Percentiles rank a stretch among this genome's conserved stretches.
Conservation (phyloP, 2,888 invertebrate species). For the Drosophila flavopinicola region DNA sequence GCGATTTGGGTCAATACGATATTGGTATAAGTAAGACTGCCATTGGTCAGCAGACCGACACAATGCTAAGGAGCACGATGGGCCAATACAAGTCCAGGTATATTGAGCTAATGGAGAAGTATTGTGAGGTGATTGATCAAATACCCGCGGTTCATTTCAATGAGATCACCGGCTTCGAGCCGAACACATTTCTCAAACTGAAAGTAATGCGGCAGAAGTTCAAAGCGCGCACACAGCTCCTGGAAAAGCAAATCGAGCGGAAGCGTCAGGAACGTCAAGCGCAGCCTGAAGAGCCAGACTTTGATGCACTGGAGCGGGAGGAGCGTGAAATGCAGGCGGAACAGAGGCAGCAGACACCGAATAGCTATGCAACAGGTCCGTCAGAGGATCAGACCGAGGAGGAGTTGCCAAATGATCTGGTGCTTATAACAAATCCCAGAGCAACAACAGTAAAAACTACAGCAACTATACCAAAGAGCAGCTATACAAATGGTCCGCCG, state of each 20-base stretch:
- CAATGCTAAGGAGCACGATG: conserved; percentile 64
- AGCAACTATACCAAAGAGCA: conserved; percentile 6
- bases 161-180: conserved; percentile 87
- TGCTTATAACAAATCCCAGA: conserved; percentile 18
- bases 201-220: conserved; percentile 87
- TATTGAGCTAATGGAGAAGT: conserved; percentile 87
- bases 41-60: conserved; percentile 58
- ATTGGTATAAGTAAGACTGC: conserved; percentile 57
- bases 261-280: conserved; percentile 63
- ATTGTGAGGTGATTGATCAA: conserved; percentile 87
- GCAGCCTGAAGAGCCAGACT: conserved; percentile 30
- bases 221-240: conserved; percentile 85
- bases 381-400: conserved; percentile 28
- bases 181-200: conserved; percentile 86
- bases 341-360: conserved; percentile 22
- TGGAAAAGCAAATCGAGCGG: conserved; percentile 78
- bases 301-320: conserved; percentile 72
- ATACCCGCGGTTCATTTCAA: conserved; percentile 87
- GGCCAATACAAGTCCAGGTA: conserved; percentile 85
- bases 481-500: conserved; percentile 31
- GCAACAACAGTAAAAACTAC: neutral
- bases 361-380: conserved; percentile 11
- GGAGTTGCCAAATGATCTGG: conserved; percentile 46
- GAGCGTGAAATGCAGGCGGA: conserved; percentile 74
- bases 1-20: conserved; percentile 75